Percentiles rank a stretch among this genome's conserved stretches.
phyloP scores from a whole-genome alignment of 2,888 invertebrate genomes.

The Machimus atricapillus region DNA sequence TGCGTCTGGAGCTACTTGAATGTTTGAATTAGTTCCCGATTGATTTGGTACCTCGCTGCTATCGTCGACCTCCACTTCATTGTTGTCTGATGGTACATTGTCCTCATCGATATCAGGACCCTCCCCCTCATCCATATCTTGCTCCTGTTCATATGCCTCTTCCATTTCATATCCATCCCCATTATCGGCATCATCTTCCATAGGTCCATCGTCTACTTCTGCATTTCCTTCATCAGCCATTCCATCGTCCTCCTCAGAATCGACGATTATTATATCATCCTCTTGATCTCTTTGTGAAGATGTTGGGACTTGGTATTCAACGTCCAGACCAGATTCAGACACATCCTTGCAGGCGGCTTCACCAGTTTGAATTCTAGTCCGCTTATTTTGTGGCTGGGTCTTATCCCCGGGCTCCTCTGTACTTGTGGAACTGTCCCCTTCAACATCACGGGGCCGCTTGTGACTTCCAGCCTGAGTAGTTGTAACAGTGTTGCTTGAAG shows the following conservation, averaged over 20 bases:
- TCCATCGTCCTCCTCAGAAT: slow-evolving; percentile 75
- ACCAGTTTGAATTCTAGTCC: slow-evolving; percentile 57
- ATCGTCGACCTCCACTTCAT: slow-evolving; percentile 72
- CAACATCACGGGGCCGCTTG: slow-evolving; percentile 69
- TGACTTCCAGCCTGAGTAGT: slow-evolving; percentile 69
- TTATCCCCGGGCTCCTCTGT: slow-evolving; percentile 61
- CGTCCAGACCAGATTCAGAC: slow-evolving; percentile 68
- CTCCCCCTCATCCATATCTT: slow-evolving; percentile 68
- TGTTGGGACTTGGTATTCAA: slow-evolving; percentile 86
- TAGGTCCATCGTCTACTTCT: slow-evolving; percentile 64
- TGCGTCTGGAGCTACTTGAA: slow-evolving; percentile 62
- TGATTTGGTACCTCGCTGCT: slow-evolving; percentile 71
- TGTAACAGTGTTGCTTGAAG: slow-evolving; percentile 73
- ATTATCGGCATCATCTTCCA: slow-evolving; percentile 65
- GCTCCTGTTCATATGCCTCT: slow-evolving; percentile 62
- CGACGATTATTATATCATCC: slow-evolving; percentile 81
- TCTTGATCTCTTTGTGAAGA: slow-evolving; percentile 87
- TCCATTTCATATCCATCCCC: slow-evolving; percentile 68
- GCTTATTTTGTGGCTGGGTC: slow-evolving; percentile 54
- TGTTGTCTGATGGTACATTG: slow-evolving; percentile 67
- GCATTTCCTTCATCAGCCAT: slow-evolving; percentile 66
- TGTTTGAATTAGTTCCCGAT: slow-evolving; percentile 62
- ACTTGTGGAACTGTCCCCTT: slow-evolving; percentile 65
- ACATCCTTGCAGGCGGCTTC: slow-evolving; percentile 58
- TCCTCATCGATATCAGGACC: slow-evolving; percentile 64